Percentiles rank a stretch among this genome's conserved stretches.
Evolutionary conservation across 2,113 vertebrate species (phyloP).

Genomic region (Porphyrio hochstetteri): DNA sequence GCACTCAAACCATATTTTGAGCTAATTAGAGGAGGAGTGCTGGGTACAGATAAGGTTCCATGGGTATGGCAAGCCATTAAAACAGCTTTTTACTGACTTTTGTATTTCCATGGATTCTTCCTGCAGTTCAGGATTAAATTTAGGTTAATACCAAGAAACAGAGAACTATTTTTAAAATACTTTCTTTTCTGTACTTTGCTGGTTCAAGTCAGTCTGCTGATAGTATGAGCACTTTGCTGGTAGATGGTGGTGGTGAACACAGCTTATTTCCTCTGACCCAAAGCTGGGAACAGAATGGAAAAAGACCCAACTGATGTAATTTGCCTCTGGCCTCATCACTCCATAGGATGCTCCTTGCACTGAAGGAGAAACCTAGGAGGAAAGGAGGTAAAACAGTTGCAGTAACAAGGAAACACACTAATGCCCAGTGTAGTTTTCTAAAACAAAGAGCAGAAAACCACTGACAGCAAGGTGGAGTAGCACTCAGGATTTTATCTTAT

Average conservation of each 20-base stretch:
- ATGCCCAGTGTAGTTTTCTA: neutral
- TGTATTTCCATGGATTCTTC: neutral
- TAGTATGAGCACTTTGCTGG: neutral
- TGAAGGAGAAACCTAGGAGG: neutral
- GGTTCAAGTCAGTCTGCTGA: neutral
- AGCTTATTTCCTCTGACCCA: neutral
- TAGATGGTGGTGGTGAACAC: neutral
- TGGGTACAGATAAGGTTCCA: neutral
- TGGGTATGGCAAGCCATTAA: neutral
- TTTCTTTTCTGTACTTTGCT: neutral
- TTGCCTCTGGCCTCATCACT: neutral
- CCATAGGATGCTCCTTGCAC: neutral
- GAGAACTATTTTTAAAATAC: neutral
- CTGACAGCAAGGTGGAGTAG: neutral
- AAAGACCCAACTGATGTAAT: fast-evolving
- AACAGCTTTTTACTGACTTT: neutral
- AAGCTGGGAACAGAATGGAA: neutral
- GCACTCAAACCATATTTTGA: neutral
- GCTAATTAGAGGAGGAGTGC: neutral
- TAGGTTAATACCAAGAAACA: neutral
- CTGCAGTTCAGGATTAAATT: neutral
- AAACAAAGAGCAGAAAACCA: neutral
- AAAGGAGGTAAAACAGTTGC: neutral
- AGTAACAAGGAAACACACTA: neutral
- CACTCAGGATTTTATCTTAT: neutral